Percentiles rank a stretch among this genome's conserved stretches.
Evolutionary conservation across 2,888 invertebrate species (phyloP).

Genomic region (Belgica antarctica): DNA sequence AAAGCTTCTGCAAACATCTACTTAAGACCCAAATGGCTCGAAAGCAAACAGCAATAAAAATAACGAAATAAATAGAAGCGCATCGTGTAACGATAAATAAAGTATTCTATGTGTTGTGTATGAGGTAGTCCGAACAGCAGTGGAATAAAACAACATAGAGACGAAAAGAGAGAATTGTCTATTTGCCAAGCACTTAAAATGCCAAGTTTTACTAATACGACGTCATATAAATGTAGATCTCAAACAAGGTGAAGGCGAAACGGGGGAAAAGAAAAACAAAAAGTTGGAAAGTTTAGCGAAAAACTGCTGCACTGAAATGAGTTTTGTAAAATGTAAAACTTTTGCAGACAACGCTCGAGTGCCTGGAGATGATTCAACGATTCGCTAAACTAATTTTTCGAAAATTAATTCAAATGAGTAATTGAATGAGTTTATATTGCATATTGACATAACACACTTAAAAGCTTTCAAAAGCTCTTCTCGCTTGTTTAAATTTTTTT

Average conservation of each 20-base stretch:
- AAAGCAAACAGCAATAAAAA: slow-evolving; percentile 42
- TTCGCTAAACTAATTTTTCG: slow-evolving; percentile 12
- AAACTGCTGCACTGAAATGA: not conserved
- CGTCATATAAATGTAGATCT: slow-evolving; percentile 1
- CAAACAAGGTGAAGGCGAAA: not conserved
- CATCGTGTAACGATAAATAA: slow-evolving; percentile 25
- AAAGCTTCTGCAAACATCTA: slow-evolving; percentile 34
- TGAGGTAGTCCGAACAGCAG: not conserved
- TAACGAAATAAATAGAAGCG: slow-evolving; percentile 41
- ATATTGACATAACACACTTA: slow-evolving; percentile 34
- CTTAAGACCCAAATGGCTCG: slow-evolving; percentile 21
- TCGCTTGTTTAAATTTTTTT: not conserved
- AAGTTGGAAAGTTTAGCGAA: slow-evolving; percentile 12
- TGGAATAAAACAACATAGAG: not conserved
- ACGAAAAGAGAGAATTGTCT: slow-evolving; percentile 47
- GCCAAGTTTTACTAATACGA: slow-evolving; percentile 52
- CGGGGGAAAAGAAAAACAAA: not conserved
- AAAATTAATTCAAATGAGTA: slow-evolving; percentile 11
- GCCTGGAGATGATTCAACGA: not conserved
- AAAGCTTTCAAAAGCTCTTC: slow-evolving; percentile 34
- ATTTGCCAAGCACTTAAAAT: slow-evolving; percentile 53
- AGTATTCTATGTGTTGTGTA: slow-evolving; percentile 21
- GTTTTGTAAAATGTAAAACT: not conserved
- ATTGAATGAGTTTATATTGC: slow-evolving; percentile 27
- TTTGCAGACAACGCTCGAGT: not conserved